phyloP scores from a whole-genome alignment of 2,113 vertebrate genomes.

The Mormyrus iriodes region DNA sequence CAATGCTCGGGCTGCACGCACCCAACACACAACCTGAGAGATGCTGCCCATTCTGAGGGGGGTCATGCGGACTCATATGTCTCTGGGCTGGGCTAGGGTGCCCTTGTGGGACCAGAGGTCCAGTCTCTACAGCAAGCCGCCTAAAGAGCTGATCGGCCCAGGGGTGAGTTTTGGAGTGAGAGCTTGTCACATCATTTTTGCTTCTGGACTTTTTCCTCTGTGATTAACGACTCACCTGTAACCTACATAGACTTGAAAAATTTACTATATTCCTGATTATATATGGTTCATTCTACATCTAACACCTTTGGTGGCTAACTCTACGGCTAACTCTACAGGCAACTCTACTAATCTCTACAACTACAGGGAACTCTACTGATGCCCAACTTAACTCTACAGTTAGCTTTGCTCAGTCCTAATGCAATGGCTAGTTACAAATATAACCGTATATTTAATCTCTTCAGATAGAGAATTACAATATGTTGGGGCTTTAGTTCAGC shows the following conservation, averaged over 20 bases:
- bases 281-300: not conserved
- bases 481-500: not conserved
- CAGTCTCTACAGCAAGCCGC: constrained; percentile 58
- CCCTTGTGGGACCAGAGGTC: constrained; percentile 35
- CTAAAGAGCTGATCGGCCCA: constrained; percentile 57
- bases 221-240: not conserved
- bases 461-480: not conserved
- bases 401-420: no score
- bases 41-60: constrained; percentile 47
- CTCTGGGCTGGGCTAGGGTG: constrained; percentile 14
- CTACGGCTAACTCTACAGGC: not conserved
- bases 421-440: not conserved
- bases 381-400: no score
- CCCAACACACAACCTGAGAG: constrained; percentile 18
- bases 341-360: not conserved
- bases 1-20: not conserved
- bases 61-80: constrained; percentile 10
- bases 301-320: not conserved
- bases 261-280: not conserved
- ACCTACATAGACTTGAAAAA: not conserved
- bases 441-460: not conserved
- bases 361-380: not conserved
- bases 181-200: not conserved
- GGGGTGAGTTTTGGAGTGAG: constrained; percentile 53
- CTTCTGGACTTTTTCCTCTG: not conserved